phyloP scores from a whole-genome alignment of 2,113 vertebrate species.

The Dryoscopus gambensis region DNA sequence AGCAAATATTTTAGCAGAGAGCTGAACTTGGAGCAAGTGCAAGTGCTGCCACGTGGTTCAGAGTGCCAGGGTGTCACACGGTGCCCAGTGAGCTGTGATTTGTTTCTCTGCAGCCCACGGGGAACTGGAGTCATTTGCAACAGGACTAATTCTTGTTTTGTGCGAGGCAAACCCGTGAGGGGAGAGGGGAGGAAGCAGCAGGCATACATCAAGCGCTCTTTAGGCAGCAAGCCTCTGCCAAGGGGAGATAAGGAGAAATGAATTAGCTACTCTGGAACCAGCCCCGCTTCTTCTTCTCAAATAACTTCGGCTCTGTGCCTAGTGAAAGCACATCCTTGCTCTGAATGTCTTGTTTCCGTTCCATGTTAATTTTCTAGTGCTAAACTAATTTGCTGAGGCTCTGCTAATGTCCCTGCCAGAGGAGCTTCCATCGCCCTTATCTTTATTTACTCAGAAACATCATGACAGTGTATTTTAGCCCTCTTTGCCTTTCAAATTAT shows the following conservation, averaged over 20 bases:
- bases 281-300: conserved; percentile 18
- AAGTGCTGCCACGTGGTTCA: neutral
- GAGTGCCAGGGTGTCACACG: neutral
- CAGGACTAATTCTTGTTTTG: neutral
- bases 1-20: neutral
- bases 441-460: conserved; percentile 54
- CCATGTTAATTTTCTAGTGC: conserved; percentile 32
- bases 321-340: conserved; percentile 1
- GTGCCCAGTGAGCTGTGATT: neutral
- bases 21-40: neutral
- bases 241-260: conserved; percentile 56
- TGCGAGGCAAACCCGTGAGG: neutral
- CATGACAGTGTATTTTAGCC: neutral
- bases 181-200: conserved; percentile 19
- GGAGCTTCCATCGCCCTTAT: neutral
- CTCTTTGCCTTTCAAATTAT: neutral
- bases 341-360: conserved; percentile 25
- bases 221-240: conserved; percentile 30
- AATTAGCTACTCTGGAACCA: conserved; percentile 54
- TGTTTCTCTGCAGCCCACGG: neutral
- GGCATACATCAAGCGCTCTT: conserved; percentile 23
- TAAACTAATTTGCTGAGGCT: conserved; percentile 31
- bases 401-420: neutral
- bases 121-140: neutral
- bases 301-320: conserved; percentile 11